phyloP scores from a whole-genome alignment of 2,888 invertebrate species.

The Xanthia togata region DNA sequence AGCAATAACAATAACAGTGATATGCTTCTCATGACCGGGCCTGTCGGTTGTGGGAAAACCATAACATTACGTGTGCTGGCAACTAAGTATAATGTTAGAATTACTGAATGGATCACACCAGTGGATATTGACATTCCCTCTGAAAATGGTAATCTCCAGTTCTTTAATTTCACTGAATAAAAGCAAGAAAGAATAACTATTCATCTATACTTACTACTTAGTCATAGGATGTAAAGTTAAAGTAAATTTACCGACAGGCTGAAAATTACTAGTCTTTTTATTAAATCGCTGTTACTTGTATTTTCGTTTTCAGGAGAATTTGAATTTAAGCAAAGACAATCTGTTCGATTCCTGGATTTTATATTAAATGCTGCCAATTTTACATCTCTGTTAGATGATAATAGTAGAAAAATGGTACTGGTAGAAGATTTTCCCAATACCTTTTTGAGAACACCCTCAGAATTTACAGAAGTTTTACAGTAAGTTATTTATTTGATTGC shows the following conservation, averaged over 20 bases:
- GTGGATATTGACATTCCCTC: conserved; percentile 92
- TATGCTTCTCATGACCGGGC: conserved; percentile 94
- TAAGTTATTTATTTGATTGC: conserved; percentile 79
- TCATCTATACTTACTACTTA: background rate
- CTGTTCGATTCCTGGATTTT: conserved; percentile 94
- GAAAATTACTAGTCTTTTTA: background rate
- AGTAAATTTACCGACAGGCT: background rate
- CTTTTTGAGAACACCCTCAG: conserved; percentile 91
- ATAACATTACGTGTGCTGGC: conserved; percentile 93
- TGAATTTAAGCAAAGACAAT: conserved; percentile 91
- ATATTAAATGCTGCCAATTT: conserved; percentile 95
- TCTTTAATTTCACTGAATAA: background rate
- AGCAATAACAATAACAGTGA: conserved; percentile 78
- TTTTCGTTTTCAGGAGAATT: conserved; percentile 80
- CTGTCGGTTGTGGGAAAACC: conserved; percentile 96
- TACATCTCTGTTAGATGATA: conserved; percentile 90
- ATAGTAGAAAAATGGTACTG: conserved; percentile 91
- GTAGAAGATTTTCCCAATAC: conserved; percentile 96
- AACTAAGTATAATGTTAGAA: conserved; percentile 90
- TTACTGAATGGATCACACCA: conserved; percentile 96
- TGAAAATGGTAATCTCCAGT: conserved; percentile 81
- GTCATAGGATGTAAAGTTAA: background rate
- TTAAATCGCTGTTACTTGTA: background rate
- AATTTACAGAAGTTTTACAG: conserved; percentile 93
- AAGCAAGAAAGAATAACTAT: background rate